These are phyloP conservation scores for Meteorus cinctellus DNA, from an alignment of 2,888 invertebrate species.

Conservation along the genomic window DNA sequence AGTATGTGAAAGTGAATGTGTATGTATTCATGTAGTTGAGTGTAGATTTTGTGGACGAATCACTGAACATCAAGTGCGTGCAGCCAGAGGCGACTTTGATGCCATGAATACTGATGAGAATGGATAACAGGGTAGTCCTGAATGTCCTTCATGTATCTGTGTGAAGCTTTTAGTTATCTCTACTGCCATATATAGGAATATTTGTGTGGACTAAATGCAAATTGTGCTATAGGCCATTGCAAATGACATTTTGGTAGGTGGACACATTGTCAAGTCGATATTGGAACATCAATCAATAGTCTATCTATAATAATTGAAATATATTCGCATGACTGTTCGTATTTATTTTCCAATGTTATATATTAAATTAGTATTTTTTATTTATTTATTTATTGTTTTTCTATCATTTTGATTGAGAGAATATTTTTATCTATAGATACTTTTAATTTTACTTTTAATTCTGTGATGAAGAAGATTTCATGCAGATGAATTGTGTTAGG, in stretches of 20 bases:
- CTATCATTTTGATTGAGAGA: no score
- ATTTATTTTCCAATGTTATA: no score
- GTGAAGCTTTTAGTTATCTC: background rate
- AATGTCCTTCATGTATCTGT: slow-evolving; percentile 5
- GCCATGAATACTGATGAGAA: slow-evolving; percentile 41
- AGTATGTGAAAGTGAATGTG: background rate
- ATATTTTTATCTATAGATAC: no score
- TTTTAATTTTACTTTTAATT: no score
- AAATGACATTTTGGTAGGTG: background rate
- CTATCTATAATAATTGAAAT: no score
- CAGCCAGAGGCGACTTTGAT: slow-evolving; percentile 13
- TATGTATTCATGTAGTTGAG: background rate
- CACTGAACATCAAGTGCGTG: background rate
- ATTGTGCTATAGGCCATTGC: background rate
- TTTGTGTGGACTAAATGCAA: slow-evolving; percentile 1
- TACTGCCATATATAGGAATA: background rate
- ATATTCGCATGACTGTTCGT: no score
- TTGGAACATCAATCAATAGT: background rate
- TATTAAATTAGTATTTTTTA: no score
- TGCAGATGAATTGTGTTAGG: no score
- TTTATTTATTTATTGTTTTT: no score
- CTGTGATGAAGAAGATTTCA: no score
- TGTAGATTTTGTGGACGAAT: background rate
- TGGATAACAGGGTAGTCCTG: slow-evolving; percentile 3
- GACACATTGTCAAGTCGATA: background rate